Conservation (phyloP, 1,140 invertebrate species). For the Drusus annulatus region DNA sequence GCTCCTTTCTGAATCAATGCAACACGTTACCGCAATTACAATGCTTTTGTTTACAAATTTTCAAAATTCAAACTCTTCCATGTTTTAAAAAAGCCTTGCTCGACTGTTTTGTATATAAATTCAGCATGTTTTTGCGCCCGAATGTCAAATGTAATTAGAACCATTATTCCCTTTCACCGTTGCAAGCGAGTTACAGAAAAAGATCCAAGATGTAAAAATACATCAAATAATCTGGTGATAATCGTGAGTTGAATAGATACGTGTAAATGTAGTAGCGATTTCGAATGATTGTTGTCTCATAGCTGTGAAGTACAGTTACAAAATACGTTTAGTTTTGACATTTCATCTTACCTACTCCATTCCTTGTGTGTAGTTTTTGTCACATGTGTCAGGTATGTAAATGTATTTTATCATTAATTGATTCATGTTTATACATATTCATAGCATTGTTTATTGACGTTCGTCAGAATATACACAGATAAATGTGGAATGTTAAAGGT, state of each 20-base stretch:
- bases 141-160: neutral
- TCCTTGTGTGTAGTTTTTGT: neutral
- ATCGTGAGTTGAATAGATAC: neutral
- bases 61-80: conserved; percentile 4
- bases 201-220: conserved; percentile 3
- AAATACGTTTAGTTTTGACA: conserved; percentile 13
- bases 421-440: too few relatives aligned
- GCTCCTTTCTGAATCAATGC: conserved; percentile 30
- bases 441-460: too few relatives aligned
- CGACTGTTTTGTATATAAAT: neutral
- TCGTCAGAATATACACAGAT: too few relatives aligned
- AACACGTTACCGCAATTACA: conserved; percentile 40
- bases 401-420: neutral
- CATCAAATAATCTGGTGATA: conserved; percentile 25
- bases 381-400: conserved; percentile 9
- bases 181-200: conserved; percentile 16
- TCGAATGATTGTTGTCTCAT: too few relatives aligned
- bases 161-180: conserved; percentile 24
- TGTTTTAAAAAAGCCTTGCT: neutral
- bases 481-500: too few relatives aligned
- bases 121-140: conserved; percentile 7
- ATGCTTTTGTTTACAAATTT: conserved; percentile 28
- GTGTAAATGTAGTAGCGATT: neutral
- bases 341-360: conserved; percentile 9
- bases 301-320: neutral